Base-by-base conservation (phyloP, 2,888 invertebrate species). In the Volucella bombylans region DNA sequence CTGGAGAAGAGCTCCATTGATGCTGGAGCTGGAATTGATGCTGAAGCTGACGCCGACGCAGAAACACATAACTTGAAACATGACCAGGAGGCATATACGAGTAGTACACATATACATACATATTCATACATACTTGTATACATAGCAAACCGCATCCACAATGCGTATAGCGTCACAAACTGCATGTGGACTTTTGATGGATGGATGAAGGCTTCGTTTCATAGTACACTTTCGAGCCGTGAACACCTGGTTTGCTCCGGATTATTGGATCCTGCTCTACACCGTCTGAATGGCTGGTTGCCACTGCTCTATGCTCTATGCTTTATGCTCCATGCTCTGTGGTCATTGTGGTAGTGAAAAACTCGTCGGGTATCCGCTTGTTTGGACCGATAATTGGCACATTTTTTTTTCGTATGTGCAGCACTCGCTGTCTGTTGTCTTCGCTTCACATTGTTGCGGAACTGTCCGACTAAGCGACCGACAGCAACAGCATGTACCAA, bases 201-300 rank as follows among this genome's bases (percentile, higher is more conserved):
- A 85, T 85, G 81, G 72, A 71, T 80, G 80, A 85, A 76, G 85
- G 80, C 62, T 38, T 38, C 45, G 14, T 15, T 52, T 39, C 38
- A 57, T 67, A 52, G 69, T 62, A 78, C 57, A 71, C 77, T 77
- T 69, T 83, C 68, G 49, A 74, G 80, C 85, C 57, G 59, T 64
- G 76, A 85, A 85, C 85, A 85, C 85, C 85, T 85, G 85, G 85
- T 81, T 85, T 50, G 85, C 85, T 85, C 85, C 81, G 85, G 81
- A 85, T 85, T 81, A 76, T 67, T 80, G 76, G 76, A 80, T 85
- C 76, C 80, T 85, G 80, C 76, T 76, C 62, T 80, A 74, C 72
- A 82, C 67, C 47, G 78, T 43, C 57, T 43, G 14, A 15, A 31
- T 59, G 18, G 67, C 65, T 54, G 47, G 41, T 52, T 49, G 50